These are phyloP conservation scores for Phrynocephalus vlangalii DNA, from an alignment of 2,797 vertebrate species.

Conservation along the genomic window DNA sequence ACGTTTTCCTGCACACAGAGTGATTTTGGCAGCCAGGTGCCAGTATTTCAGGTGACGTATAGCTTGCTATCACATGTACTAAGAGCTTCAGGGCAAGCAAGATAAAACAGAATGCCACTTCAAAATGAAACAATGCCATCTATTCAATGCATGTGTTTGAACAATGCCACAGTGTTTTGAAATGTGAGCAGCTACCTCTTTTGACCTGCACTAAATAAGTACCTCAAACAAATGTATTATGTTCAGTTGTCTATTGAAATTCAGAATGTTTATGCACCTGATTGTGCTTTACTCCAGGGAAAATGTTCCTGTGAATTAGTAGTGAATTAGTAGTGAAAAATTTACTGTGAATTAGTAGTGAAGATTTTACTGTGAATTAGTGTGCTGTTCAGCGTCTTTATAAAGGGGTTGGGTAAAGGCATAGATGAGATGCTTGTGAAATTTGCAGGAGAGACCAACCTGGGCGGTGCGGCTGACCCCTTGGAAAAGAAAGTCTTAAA, in stretches of 20 bases:
- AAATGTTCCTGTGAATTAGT: neutral
- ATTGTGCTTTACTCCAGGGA: neutral
- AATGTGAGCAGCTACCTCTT: conserved; percentile 60
- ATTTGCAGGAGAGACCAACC: no score
- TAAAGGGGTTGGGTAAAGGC: no score
- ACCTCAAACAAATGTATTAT: conserved; percentile 50
- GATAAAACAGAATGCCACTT: conserved; percentile 44
- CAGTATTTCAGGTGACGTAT: conserved; percentile 93
- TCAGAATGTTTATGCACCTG: conserved; percentile 1
- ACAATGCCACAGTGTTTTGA: conserved; percentile 53
- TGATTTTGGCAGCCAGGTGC: conserved; percentile 95
- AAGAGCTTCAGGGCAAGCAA: conserved; percentile 58
- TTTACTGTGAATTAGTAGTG: neutral
- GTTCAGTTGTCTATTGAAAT: conserved; percentile 50
- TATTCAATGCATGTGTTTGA: conserved; percentile 55
- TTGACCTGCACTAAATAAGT: conserved; percentile 69
- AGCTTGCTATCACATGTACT: conserved; percentile 44
- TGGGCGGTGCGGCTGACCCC: no score
- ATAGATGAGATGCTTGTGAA: no score
- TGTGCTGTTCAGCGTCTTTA: neutral
- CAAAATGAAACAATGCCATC: conserved; percentile 64
- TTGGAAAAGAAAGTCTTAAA: neutral
- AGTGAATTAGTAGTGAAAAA: neutral
- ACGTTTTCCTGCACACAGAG: conserved; percentile 93
- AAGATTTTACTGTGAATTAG: no score